A percentile compares a stretch with the other conserved stretches of the same genome.
Conservation (phyloP, 2,113 vertebrate species). For the Zootoca vivipara region DNA sequence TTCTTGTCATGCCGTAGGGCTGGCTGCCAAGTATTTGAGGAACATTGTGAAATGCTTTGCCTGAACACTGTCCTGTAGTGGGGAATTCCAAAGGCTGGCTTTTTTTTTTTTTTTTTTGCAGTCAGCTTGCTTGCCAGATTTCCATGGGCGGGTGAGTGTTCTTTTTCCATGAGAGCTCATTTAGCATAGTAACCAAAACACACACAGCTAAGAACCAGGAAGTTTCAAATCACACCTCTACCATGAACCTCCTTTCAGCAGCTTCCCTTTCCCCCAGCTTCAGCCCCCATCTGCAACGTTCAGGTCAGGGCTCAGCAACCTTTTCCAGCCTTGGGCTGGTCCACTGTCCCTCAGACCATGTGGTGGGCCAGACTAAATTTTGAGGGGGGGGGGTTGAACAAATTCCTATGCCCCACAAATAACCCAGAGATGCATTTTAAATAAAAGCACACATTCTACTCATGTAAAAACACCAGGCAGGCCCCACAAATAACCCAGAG, state of each 20-base stretch:
- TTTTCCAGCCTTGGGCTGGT: no score
- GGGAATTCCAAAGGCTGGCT: conserved; percentile 48
- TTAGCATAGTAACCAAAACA: not conserved
- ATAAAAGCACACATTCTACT: no score
- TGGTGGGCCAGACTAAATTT: no score
- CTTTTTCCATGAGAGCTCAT: not conserved
- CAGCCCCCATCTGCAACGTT: not conserved
- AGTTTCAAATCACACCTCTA: not conserved
- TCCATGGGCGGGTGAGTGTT: not conserved
- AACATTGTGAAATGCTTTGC: conserved; percentile 31
- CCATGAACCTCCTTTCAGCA: not conserved
- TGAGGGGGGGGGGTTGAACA: no score
- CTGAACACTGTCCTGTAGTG: conserved; percentile 39
- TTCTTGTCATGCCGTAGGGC: conserved; percentile 23
- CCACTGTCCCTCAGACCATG: no score
- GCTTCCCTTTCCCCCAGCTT: not conserved
- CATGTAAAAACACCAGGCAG: no score
- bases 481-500: no score
- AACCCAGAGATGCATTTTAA: no score
- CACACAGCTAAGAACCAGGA: not conserved
- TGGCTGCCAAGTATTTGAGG: not conserved
- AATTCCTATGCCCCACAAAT: no score
- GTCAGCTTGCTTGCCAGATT: not conserved
- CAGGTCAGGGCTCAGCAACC: no score
- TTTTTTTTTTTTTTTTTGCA: no score